Evolutionary conservation across 2,888 invertebrate species (phyloP).

Genomic region (Cotesia congregata): DNA sequence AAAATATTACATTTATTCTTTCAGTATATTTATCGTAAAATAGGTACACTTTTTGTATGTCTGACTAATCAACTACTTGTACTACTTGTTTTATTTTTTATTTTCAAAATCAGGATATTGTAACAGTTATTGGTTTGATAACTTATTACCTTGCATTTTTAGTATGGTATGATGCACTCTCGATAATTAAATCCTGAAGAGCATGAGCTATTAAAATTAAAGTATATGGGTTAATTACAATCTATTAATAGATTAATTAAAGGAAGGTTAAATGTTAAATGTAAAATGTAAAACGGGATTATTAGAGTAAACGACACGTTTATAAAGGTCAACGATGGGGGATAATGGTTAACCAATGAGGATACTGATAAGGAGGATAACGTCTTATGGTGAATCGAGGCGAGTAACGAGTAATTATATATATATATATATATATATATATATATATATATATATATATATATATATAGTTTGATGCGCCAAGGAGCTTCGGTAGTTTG

Average conservation of each 20-base stretch:
- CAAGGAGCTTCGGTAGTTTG: slow-evolving; percentile 38
- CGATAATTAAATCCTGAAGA: too few relatives aligned
- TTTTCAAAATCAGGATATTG: background rate
- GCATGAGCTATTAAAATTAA: too few relatives aligned
- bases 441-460: slow-evolving; percentile 12
- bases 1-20: background rate
- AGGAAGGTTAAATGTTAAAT: too few relatives aligned
- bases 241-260: background rate
- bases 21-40: background rate
- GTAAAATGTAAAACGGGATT: background rate
- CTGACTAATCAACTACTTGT: background rate
- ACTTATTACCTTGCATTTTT: too few relatives aligned
- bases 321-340: slow-evolving; percentile 31
- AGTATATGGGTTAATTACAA: background rate
- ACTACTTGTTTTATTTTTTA: background rate
- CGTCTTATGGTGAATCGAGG: slow-evolving; percentile 28
- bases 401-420: slow-evolving; percentile 33
- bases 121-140: background rate
- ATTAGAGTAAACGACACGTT: slow-evolving; percentile 20
- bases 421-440: too few relatives aligned
- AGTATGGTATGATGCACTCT: too few relatives aligned
- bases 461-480: slow-evolving; percentile 34
- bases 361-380: background rate
- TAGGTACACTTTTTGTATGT: background rate
- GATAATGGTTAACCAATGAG: slow-evolving; percentile 23